Conservation (phyloP, 2,797 vertebrate genomes). For the Emydoidea blandingii region DNA sequence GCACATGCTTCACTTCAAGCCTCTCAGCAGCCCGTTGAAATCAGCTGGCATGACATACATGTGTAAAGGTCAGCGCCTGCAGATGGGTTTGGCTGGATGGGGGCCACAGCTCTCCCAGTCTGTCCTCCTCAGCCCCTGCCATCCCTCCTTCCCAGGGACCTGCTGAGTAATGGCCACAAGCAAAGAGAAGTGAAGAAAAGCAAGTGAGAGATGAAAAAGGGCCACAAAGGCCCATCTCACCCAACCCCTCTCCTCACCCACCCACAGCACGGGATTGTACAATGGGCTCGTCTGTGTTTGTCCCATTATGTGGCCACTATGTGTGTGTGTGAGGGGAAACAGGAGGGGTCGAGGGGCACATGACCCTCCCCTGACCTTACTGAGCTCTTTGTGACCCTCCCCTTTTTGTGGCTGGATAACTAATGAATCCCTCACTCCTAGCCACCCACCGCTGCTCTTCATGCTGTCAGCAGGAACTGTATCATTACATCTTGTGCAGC, state of each 20-base stretch:
- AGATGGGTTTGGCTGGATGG: not conserved
- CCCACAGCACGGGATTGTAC: too few relatives aligned
- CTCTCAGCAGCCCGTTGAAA: too few relatives aligned
- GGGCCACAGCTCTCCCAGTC: not conserved
- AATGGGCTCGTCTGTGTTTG: too few relatives aligned
- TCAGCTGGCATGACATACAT: too few relatives aligned
- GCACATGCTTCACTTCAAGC: too few relatives aligned
- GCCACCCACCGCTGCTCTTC: not conserved
- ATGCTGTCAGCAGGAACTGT: too few relatives aligned
- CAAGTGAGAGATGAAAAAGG: not conserved
- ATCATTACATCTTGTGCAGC: too few relatives aligned
- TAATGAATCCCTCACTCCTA: not conserved
- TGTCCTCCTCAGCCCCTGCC: not conserved
- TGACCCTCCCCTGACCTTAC: not conserved
- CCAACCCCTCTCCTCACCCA: too few relatives aligned
- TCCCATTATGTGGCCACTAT: too few relatives aligned
- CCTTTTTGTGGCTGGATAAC: not conserved
- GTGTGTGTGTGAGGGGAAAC: too few relatives aligned
- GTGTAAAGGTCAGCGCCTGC: too few relatives aligned
- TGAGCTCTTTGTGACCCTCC: not conserved
- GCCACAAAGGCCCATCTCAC: not conserved
- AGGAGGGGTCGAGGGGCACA: not conserved
- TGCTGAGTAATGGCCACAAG: not conserved
- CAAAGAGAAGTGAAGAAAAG: not conserved
- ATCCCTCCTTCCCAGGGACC: not conserved